Evolutionary conservation across 2,113 vertebrate genomes (phyloP).

Genomic region (Odocoileus virginianus): DNA sequence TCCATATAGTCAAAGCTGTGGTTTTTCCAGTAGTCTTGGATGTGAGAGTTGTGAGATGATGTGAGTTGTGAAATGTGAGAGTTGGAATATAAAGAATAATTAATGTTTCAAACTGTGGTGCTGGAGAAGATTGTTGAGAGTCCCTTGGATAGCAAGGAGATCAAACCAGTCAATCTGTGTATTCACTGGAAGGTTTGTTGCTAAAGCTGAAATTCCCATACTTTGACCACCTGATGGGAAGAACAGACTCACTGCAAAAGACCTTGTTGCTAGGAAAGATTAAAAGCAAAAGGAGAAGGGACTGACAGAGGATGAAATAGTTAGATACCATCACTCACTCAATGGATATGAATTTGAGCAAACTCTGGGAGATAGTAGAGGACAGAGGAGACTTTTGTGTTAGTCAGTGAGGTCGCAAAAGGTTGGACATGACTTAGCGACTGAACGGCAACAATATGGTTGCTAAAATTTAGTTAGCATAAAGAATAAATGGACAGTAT

Average conservation of each 20-base stretch:
- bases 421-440: background rate
- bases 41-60: background rate
- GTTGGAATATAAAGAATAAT: background rate
- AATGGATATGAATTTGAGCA: background rate
- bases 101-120: background rate
- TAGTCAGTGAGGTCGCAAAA: background rate
- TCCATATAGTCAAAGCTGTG: background rate
- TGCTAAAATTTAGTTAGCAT: background rate
- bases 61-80: background rate
- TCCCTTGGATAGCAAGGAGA: background rate
- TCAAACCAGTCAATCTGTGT: background rate
- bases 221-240: background rate
- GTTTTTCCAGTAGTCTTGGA: background rate
- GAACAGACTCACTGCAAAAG: background rate
- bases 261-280: background rate
- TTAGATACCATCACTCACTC: background rate
- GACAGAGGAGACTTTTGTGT: background rate
- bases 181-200: background rate
- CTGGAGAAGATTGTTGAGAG: background rate
- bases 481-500: background rate
- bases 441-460: background rate
- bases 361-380: background rate
- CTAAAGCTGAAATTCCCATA: background rate
- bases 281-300: background rate
- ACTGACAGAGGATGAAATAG: background rate